Evolutionary conservation across 92 coral and sea anemone genomes (phyloP), one percentile per base, ranked within the genome.

Genomic region (Parazoanthus darwini): DNA sequence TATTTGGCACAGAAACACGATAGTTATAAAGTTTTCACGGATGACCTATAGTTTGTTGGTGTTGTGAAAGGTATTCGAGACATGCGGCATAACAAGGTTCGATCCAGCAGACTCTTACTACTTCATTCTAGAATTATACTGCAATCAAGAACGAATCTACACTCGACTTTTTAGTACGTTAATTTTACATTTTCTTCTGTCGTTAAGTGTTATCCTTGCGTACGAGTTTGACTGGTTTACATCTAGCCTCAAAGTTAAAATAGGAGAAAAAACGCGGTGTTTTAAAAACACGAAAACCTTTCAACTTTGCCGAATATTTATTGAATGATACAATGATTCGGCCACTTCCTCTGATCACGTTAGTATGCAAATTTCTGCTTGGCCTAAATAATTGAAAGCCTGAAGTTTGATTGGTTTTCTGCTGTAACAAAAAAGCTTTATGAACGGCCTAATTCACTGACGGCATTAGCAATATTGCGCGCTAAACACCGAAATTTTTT

Each of bases 301-400:
- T 48, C 39, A 22, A 48, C 8, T n/a, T 46, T 43, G 2, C 74
- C 74, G 74, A 11, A 54, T 54, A 54, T 54, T 70, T 70, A 8
- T 70, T 18, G 74, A 4, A 29, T 70, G 26, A 70, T 8, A 7
- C 72, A 66, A 66, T 66, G 5, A 11, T 50, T 39, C 46, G 20
- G 16, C 8, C 35, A 46, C 51, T 78, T 78, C 58, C 81, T 22
- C 13, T 16, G 39, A 44, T 79, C 26, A 13, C 15, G 66, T 84
- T 71, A 84, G 66, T 84, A 84, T 84, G 87, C 87, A 84, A 84
- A 84, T 84, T 71, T 84, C 36, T 18, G 8, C 44, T n/a, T 54
- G 51, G 9, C 79, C 37, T 84, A 42, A 84, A 84, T 84, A 71
- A 48, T 84, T 84, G 68, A 84, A 70, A 18, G 18, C 14, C 39